Base-by-base conservation (phyloP, 2,113 vertebrate species). In the Paralichthys olivaceus region DNA sequence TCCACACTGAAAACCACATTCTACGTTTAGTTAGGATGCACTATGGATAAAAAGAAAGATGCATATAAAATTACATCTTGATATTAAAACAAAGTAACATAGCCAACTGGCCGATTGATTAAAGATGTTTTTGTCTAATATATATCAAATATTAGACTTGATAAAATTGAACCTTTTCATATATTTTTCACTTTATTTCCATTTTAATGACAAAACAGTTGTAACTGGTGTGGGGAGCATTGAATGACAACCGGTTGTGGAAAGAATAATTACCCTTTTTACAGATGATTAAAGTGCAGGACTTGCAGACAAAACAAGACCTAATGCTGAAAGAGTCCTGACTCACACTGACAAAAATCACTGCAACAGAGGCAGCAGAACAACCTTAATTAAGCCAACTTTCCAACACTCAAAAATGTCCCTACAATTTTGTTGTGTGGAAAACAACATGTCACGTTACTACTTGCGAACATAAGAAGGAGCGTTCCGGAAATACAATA, bases 1-100 rank as follows among this genome's bases (percentile, higher is more conserved):
- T 72, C 25, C 66, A 85, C 82, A 75, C 79, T 51, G 17, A 83
- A 83, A 79, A 47, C 29, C 5, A 26, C 20, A 58, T 8, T 82
- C 23, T 72, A 7, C 22, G 55, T 84, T 80, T 69, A 61, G 68
- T 84, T 11, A 68, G 12, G 75, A 76, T 56, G 71, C 71, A 81
- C 51, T 58, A 57, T 34, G 0, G 3, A 57, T 20, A 17, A 66
- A 23, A 22, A 3, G 2, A 4, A 68, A 53, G 61, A 55, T 29
- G 2, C 20, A 14, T 13, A 40, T 37, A 59, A 59, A 0, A 29
- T 12, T 7, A 81, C 6, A 22, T 34, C 40, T 11, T 15, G 68
- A 4, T 1, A 65, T 29, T 9, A 65, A 56, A 55, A 4, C 32
- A 34, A 34, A 8, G 32, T 7, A 34, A 8, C 29, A 32, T 7